phyloP scores from a whole-genome alignment of 2,797 vertebrate species.

The Columba guinea region DNA sequence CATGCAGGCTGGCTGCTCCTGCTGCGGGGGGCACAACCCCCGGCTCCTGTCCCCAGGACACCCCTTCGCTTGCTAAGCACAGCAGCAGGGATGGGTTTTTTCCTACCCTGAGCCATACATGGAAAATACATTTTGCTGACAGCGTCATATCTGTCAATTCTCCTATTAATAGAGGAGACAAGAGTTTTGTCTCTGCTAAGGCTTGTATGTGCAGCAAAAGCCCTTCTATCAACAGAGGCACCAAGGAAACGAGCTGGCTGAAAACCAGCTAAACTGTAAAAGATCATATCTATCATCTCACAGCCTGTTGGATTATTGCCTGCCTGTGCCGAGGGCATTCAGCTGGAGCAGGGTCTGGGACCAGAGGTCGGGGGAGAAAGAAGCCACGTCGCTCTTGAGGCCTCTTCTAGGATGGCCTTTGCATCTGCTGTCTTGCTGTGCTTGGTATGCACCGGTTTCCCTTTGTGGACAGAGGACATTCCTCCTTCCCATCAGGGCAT shows the following conservation, averaged over 20 bases:
- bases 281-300: background rate
- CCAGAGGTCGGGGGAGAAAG: background rate
- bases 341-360: background rate
- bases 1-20: background rate
- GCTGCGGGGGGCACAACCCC: rapidly evolving
- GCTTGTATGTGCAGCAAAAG: constrained; percentile 20
- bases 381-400: rapidly evolving
- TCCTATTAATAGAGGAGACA: background rate
- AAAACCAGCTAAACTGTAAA: background rate
- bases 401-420: background rate
- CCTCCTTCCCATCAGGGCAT: background rate
- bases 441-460: background rate
- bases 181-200: constrained; percentile 27
- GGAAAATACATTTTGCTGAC: constrained; percentile 29
- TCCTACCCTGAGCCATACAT: background rate
- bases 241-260: background rate
- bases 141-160: background rate
- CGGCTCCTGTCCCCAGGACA: background rate
- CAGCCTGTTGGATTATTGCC: background rate
- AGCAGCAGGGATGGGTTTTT: background rate
- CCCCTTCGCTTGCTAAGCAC: background rate
- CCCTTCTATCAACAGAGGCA: constrained; percentile 42
- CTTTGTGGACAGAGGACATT: background rate
- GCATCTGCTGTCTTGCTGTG: rapidly evolving
- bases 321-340: background rate